These are phyloP conservation scores for Sebastes nivosus DNA, from an alignment of 2,797 vertebrate species.

Conservation along the genomic window DNA sequence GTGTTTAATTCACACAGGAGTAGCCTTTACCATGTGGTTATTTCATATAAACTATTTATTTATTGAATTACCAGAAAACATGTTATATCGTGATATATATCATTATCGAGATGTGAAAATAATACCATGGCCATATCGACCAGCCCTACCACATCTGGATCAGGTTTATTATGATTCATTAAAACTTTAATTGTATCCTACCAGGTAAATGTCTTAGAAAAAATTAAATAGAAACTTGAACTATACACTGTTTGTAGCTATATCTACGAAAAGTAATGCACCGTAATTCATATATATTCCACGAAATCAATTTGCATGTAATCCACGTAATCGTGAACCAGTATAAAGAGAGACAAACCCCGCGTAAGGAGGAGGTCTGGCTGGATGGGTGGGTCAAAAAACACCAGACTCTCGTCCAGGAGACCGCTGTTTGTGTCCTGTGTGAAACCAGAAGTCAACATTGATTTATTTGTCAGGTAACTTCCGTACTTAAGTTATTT, in stretches of 20 bases:
- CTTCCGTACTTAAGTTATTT: not conserved
- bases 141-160: not conserved
- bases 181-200: not conserved
- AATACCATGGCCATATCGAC: too few species aligned
- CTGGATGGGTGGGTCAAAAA: not conserved
- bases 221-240: not conserved
- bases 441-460: not conserved
- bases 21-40: too few species aligned
- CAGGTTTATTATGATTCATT: not conserved
- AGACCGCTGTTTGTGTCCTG: too few species aligned
- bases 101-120: too few species aligned
- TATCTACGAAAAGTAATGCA: too few species aligned
- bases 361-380: accelerated
- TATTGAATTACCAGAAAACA: too few species aligned
- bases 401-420: too few species aligned
- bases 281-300: too few species aligned
- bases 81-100: too few species aligned
- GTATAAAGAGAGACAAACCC: not conserved
- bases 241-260: too few species aligned
- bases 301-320: not conserved
- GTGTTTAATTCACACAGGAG: too few species aligned
- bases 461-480: not conserved
- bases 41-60: too few species aligned
- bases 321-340: not conserved
- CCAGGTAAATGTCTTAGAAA: not conserved